phyloP scores from a whole-genome alignment of 2,113 vertebrate genomes.

The Grallaria varia region DNA sequence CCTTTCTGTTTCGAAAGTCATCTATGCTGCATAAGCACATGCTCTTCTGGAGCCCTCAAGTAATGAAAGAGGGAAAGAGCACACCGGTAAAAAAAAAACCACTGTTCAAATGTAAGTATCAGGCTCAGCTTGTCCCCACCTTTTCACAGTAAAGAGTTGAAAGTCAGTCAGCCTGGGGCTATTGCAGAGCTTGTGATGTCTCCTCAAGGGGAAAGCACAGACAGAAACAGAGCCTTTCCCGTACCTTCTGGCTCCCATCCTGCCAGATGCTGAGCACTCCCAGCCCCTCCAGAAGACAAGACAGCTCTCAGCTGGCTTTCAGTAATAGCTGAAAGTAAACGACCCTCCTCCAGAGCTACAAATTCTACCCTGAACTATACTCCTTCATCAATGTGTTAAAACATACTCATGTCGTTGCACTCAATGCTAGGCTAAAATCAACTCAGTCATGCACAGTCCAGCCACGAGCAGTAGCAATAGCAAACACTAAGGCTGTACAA shows the following conservation, averaged over 20 bases:
- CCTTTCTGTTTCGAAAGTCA: conserved; percentile 3
- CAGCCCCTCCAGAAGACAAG: neutral
- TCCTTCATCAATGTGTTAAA: neutral
- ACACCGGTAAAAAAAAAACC: neutral
- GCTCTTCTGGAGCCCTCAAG: neutral
- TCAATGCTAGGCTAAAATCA: neutral
- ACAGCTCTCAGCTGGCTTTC: neutral
- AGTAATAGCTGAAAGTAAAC: neutral
- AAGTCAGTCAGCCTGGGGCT: neutral
- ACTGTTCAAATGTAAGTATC: neutral
- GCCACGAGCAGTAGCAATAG: neutral
- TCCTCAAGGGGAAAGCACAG: neutral
- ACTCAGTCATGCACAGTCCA: neutral
- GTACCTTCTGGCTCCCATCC: neutral
- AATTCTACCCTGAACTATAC: neutral
- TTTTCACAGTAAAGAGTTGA: neutral
- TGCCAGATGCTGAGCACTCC: neutral
- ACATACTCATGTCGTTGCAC: neutral
- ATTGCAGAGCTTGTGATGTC: neutral
- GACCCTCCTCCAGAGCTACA: neutral
- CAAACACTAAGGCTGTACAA: neutral
- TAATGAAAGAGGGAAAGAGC: neutral
- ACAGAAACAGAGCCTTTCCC: neutral
- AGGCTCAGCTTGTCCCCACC: neutral
- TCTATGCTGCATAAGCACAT: neutral